A percentile compares a stretch with the other conserved stretches of the same genome.
Evolutionary conservation across 2,888 invertebrate species (phyloP).

Genomic region (Dynastes hyllus): DNA sequence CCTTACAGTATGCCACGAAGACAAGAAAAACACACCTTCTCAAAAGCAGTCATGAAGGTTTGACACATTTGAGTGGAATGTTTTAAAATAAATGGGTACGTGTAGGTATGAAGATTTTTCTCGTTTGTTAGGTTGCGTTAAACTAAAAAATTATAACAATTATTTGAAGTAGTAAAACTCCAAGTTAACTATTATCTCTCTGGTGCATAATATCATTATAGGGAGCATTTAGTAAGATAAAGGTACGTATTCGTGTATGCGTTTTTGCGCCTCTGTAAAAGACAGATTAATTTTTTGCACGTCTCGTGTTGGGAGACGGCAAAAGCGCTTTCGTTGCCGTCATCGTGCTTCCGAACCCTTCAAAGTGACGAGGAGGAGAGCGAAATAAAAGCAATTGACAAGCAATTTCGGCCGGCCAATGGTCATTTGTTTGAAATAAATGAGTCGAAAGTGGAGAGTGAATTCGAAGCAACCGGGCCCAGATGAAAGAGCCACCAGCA

Average conservation of each 20-base stretch:
- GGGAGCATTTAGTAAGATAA: too few species aligned
- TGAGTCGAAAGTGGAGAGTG: conserved; percentile 58
- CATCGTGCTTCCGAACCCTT: conserved; percentile 22
- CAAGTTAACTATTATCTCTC: too few species aligned
- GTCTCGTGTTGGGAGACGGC: conserved; percentile 7
- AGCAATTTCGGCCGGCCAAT: conserved; percentile 63
- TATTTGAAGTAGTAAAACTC: too few species aligned
- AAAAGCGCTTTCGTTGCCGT: conserved; percentile 20
- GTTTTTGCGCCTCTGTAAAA: background rate
- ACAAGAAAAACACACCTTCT: too few species aligned
- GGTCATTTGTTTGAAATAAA: conserved; percentile 62
- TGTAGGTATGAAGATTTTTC: background rate
- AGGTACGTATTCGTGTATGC: background rate
- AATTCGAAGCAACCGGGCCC: conserved; percentile 58
- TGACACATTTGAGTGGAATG: too few species aligned
- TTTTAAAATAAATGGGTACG: too few species aligned
- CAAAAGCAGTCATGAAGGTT: too few species aligned
- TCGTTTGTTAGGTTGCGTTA: background rate
- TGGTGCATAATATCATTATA: too few species aligned
- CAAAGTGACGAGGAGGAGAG: conserved; percentile 41
- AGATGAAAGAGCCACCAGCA: conserved; percentile 51
- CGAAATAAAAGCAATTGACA: conserved; percentile 62
- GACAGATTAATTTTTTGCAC: conserved; percentile 39
- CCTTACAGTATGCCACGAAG: too few species aligned
- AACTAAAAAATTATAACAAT: too few species aligned